These are phyloP conservation scores for Euura saliciscinereae DNA, from an alignment of 1,140 invertebrate species.

Conservation along the genomic window DNA sequence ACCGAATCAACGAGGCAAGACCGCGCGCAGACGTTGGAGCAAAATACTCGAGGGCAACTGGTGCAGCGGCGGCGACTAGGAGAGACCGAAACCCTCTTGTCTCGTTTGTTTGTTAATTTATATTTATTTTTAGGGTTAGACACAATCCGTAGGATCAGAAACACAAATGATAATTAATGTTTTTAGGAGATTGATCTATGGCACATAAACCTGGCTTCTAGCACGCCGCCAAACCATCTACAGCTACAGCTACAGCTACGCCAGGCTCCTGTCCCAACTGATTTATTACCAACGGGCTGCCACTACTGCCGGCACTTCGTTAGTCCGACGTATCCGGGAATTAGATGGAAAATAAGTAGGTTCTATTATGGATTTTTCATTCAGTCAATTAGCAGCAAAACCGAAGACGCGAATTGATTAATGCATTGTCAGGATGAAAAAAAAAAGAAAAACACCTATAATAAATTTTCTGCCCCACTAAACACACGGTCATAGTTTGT, in stretches of 20 bases:
- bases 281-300: conserved; percentile 1
- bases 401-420: too few relatives aligned
- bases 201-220: conserved; percentile 33
- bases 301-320: not conserved
- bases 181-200: conserved; percentile 24
- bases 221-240: conserved; percentile 25
- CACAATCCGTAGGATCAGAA: conserved; percentile 14
- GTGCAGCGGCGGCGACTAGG: too few relatives aligned
- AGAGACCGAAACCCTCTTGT: too few relatives aligned
- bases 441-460: too few relatives aligned
- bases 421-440: too few relatives aligned
- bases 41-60: too few relatives aligned
- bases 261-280: conserved; percentile 2
- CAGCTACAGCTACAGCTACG: conserved; percentile 8
- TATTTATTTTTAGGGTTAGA: conserved; percentile 13
- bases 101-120: not conserved
- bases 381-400: not conserved
- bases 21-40: not conserved
- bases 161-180: conserved; percentile 28
- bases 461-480: too few relatives aligned
- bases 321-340: conserved; percentile 2
- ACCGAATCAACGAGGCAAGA: conserved; percentile 18
- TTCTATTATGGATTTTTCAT: not conserved
- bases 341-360: not conserved
- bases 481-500: too few relatives aligned